A percentile compares a stretch with the other conserved stretches of the same genome.
Conservation (phyloP, 2,888 invertebrate species). For the Bugula neritina region DNA sequence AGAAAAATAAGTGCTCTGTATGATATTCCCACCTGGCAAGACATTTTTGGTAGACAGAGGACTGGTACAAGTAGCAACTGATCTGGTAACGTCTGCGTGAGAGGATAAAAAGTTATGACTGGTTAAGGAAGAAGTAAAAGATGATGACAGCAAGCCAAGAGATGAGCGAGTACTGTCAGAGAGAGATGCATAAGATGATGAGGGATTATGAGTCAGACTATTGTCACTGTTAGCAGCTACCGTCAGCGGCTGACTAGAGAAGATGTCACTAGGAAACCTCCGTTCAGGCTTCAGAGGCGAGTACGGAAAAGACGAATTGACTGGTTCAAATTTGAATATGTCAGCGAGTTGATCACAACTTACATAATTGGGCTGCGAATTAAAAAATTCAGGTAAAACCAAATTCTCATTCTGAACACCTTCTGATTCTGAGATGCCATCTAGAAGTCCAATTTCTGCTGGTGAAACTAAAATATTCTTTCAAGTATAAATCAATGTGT, state of each 20-base stretch:
- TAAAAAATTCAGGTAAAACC: neutral
- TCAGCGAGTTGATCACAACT: neutral
- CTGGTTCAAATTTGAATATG: neutral
- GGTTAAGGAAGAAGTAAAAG: neutral
- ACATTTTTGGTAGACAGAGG: neutral
- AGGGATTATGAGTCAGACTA: neutral
- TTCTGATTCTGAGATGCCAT: no score
- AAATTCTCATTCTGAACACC: no score
- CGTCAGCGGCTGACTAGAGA: slow-evolving; percentile 5
- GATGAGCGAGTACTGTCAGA: neutral
- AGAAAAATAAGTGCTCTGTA: no score
- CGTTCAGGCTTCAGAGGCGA: neutral
- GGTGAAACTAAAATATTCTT: no score
- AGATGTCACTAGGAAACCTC: slow-evolving; percentile 12
- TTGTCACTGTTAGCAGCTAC: neutral
- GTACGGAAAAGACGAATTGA: neutral
- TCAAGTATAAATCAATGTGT: no score
- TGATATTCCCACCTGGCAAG: neutral
- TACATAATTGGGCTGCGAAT: neutral
- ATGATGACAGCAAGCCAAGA: neutral
- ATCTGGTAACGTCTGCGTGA: neutral
- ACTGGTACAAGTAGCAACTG: neutral
- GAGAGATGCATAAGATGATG: neutral
- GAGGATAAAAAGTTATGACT: neutral
- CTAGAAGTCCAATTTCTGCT: no score